Conservation (phyloP, 1,140 invertebrate species). For the Neomicropteryx cornuta region DNA sequence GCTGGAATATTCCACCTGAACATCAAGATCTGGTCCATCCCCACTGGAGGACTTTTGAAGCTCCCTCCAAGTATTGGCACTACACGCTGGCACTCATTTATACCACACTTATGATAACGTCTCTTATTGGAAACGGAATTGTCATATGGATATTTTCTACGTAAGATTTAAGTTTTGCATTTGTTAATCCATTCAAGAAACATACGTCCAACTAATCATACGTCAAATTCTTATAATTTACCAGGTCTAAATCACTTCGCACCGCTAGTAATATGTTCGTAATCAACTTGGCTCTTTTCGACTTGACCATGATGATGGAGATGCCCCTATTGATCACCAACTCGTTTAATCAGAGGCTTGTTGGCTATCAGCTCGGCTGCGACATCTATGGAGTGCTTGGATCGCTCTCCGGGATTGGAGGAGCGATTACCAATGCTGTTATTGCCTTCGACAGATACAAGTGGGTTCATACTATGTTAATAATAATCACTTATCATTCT, state of each 20-base stretch:
- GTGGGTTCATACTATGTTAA: constrained; percentile 23
- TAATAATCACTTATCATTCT: too few relatives aligned
- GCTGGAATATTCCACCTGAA: constrained; percentile 59
- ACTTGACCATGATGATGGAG: constrained; percentile 64
- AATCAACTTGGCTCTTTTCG: constrained; percentile 65
- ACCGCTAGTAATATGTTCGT: constrained; percentile 73
- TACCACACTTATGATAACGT: constrained; percentile 54
- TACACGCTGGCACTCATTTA: constrained; percentile 63
- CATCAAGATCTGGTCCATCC: constrained; percentile 55
- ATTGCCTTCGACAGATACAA: constrained; percentile 68
- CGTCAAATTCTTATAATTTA: constrained; percentile 11
- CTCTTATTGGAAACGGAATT: constrained; percentile 63
- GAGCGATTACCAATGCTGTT: constrained; percentile 60
- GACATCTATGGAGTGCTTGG: constrained; percentile 57
- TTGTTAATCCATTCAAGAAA: too few relatives aligned
- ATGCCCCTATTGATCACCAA: constrained; percentile 60
- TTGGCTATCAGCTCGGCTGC: constrained; percentile 59
- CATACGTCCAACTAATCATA: constrained; percentile 4
- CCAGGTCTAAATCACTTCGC: constrained; percentile 56
- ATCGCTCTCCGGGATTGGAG: constrained; percentile 57
- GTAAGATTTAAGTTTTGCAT: constrained; percentile 41
- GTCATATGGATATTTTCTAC: constrained; percentile 76
- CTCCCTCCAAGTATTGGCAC: constrained; percentile 60
- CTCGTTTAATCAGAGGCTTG: constrained; percentile 50
- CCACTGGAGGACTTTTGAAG: constrained; percentile 58